Base-by-base conservation (phyloP, 2,113 vertebrate species). In the Chionis minor region DNA sequence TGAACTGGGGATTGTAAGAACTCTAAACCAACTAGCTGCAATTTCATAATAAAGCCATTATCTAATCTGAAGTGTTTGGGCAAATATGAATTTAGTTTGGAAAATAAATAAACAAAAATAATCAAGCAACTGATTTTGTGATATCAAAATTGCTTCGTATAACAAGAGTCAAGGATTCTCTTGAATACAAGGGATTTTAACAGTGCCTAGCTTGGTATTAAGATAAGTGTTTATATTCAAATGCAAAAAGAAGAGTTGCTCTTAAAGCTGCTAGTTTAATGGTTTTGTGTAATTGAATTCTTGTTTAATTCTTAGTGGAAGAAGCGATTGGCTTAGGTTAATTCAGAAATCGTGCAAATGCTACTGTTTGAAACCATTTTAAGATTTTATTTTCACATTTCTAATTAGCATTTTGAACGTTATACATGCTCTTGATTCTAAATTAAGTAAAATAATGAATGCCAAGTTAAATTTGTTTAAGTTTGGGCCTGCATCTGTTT, bases 221-320 rank as follows among this genome's bases (percentile, higher is more conserved):
- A 95, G 63, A 72, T 86, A 94, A 96, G 66, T 61, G 58, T 82
- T 78, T 92, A 65, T 90, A 86, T 85, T 81, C 83, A 35, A 81
- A 85, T 86, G 88, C 20, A 84, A 84, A 83, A 88, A 93, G 62
- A 81, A 72, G 91, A 90, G 55, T 89, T 92, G 81, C 59, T 91
- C 81, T 96, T 84, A 96, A 96, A 97, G 87, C 62, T 84, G 81
- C 69, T 28, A 8, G 22, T 91, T 92, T 94, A 96, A 88, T 79
- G 67, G 62, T 67, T 97, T 96, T 81, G 28, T 86, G 88, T 97
- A 96, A 94, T 88, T 97, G 93, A 97, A 91, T 96, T 96, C 78
- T 97, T 97, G 49, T 92, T 97, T 96, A 93, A 92, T 94, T 97
- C 96, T 93, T 96, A 87, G 51, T 92, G 55, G 28, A 86, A 33